Evolutionary conservation across 2,888 invertebrate species (phyloP).

Genomic region (Lasioglossum leucozonium): DNA sequence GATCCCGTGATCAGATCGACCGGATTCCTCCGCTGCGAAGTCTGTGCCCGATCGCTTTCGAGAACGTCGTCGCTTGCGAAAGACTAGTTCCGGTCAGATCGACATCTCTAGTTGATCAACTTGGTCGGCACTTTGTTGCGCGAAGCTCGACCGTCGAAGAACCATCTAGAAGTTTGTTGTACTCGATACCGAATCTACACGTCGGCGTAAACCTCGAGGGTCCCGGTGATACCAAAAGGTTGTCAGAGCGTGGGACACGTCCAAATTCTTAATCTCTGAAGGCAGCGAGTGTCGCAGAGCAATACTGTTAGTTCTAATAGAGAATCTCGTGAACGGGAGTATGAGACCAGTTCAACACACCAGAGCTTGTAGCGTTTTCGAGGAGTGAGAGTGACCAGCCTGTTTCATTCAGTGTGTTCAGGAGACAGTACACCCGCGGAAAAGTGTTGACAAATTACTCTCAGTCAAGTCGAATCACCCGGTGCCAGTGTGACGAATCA

Average conservation of each 20-base stretch:
- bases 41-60: neutral
- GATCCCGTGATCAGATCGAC: neutral
- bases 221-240: neutral
- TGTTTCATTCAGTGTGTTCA: neutral
- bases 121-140: neutral
- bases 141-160: neutral
- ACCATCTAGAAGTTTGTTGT: neutral
- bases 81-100: neutral
- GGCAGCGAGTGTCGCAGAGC: neutral
- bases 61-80: neutral
- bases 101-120: neutral
- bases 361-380: neutral
- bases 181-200: neutral
- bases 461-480: neutral
- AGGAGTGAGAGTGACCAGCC: neutral
- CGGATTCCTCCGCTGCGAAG: neutral
- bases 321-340: neutral
- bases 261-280: neutral
- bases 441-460: neutral
- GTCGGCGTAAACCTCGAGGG: neutral
- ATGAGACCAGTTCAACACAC: neutral
- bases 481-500: conserved; percentile 35
- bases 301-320: neutral
- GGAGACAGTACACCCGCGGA: neutral
- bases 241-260: neutral